Conservation (phyloP, 2,888 invertebrate genomes). For the Furcula furcula region DNA sequence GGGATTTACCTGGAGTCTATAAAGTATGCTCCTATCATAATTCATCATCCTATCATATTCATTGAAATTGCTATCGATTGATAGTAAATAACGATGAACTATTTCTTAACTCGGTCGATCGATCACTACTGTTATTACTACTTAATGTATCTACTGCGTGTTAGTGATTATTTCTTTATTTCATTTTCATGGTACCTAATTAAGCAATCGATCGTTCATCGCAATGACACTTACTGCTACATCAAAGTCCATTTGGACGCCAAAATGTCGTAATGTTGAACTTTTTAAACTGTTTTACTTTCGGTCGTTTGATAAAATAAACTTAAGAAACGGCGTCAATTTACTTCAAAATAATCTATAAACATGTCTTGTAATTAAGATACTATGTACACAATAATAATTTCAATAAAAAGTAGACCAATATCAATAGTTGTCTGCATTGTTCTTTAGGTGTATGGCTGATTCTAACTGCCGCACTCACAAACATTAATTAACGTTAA, state of each 20-base stretch:
- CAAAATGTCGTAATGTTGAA: slow-evolving; percentile 6
- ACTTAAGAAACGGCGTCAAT: not conserved
- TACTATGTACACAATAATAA: no score
- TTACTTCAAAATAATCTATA: not conserved
- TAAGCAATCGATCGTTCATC: slow-evolving; percentile 18
- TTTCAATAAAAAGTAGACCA: no score
- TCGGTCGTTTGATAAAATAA: not conserved
- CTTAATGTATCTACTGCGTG: slow-evolving; percentile 5
- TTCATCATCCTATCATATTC: no score
- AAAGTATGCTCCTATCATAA: no score
- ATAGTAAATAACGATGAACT: not conserved
- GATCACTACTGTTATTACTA: slow-evolving; percentile 11
- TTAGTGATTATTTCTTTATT: slow-evolving; percentile 8
- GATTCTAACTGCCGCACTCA: no score
- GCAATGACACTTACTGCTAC: slow-evolving; percentile 13
- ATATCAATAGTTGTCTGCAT: no score
- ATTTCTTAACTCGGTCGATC: slow-evolving; percentile 6
- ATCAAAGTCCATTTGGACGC: slow-evolving; percentile 15
- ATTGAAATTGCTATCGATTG: not conserved
- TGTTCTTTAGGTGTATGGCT: no score
- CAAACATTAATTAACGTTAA: no score
- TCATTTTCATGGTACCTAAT: slow-evolving; percentile 9
- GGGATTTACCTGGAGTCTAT: no score
- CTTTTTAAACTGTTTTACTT: not conserved
- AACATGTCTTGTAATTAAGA: no score